A percentile compares a stretch with the other conserved stretches of the same genome.
These are phyloP conservation scores for Bradypodion ventrale DNA, from an alignment of 2,797 vertebrate species.

Conservation along the genomic window DNA sequence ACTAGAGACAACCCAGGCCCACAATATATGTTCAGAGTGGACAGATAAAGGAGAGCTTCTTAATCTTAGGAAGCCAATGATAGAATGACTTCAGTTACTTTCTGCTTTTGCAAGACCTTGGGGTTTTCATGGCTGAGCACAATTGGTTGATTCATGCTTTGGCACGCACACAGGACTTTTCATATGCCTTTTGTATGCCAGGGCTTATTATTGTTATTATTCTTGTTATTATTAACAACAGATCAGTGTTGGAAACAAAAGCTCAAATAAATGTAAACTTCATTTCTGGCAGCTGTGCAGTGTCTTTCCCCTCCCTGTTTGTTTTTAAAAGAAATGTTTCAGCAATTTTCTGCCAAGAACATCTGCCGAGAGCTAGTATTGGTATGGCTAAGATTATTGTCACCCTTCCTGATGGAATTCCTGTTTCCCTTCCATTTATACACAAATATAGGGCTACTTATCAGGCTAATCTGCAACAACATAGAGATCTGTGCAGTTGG, in stretches of 20 bases:
- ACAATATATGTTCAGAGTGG: not conserved
- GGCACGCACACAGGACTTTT: not conserved
- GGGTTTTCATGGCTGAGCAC: not conserved
- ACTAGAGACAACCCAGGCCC: not conserved
- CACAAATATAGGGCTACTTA: conserved; percentile 51
- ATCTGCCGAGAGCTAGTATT: conserved; percentile 66
- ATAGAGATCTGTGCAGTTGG: conserved; percentile 61
- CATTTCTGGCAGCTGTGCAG: conserved; percentile 53
- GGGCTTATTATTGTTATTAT: not conserved
- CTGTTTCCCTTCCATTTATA: conserved; percentile 76
- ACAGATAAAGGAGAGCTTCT: not conserved
- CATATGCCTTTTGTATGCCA: conserved; percentile 5
- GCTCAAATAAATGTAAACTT: conserved; percentile 55
- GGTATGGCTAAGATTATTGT: conserved; percentile 64
- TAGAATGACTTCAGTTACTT: not conserved
- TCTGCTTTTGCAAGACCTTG: conserved; percentile 1
- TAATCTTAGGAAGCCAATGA: not conserved
- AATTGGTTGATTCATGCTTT: not conserved
- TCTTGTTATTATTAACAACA: not conserved
- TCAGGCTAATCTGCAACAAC: conserved; percentile 67
- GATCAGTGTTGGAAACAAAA: conserved; percentile 42
- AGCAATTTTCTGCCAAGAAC: conserved; percentile 66
- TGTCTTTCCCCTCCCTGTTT: too few relatives aligned
- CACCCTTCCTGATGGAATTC: conserved; percentile 79
- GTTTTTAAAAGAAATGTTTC: conserved; percentile 53